Base-by-base conservation (phyloP, 2,113 vertebrate genomes). In the Dipodomys ordii region DNA sequence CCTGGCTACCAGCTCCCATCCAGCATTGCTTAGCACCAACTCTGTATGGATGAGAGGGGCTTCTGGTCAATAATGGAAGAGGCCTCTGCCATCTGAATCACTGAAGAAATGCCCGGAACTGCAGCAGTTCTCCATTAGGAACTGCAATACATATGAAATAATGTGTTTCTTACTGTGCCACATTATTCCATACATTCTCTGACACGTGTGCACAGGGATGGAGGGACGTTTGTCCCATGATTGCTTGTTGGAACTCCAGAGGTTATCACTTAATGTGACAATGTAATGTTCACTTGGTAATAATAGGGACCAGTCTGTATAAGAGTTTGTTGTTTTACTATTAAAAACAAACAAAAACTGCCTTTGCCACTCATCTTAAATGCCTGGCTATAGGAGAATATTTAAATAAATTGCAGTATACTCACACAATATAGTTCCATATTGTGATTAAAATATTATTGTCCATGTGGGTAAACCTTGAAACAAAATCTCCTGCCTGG, bases 401-500 rank as follows among this genome's bases (percentile, higher is more conserved):
- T 74, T 15, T 78, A 73, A 68, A 53, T 82, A 86, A n/a, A 68
- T 23, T 4, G 60, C 39, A 65, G 32, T 7, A 3, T 16, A 22
- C 64, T 68, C 57, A 23, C 15, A 30, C 46, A 46, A 1, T 8
- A n/a, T 69, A 64, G 53, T 64, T 53, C 30, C 30, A n/a, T 2
- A 1, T 10, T 9, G 60, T 53, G 65, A 64, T 78, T 82, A 74
- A 76, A 60, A 78, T 2, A 57, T 18, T 57, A 57, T 57, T 57
- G 35, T 32, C 7, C 81, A 19, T 4, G 25, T 3, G 53, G 71
- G 23, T 83, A 78, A 90, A 64, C 23, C 60, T 67, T 25, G 2
- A 32, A 91, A 76, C 28, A 79, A 79, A 76, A 25, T 71, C 71
- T 71, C 74, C 85, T 68, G n/a, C 67, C 69, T 92, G 62, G 46